These are phyloP conservation scores for Aromia moschata DNA, from an alignment of 2,888 invertebrate species.

Conservation along the genomic window DNA sequence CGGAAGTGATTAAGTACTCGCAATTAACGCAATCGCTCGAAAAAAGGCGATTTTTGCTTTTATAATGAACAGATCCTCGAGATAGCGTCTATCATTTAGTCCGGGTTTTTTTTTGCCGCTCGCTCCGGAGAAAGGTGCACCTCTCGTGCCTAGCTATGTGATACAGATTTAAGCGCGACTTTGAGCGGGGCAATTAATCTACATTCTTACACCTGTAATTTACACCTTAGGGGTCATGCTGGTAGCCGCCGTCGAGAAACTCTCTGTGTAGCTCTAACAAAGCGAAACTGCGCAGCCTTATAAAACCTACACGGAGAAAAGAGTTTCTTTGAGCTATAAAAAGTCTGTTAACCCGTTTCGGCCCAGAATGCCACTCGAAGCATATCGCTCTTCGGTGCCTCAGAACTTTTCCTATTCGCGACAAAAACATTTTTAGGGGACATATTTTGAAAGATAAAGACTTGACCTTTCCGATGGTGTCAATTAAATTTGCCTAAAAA, in stretches of 20 bases:
- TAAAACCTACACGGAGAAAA: no score
- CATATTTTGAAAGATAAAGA: no score
- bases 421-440: no score
- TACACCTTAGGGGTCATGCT: constrained; percentile 52
- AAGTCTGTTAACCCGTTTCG: no score
- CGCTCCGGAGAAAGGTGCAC: constrained; percentile 53
- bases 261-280: background rate
- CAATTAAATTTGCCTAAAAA: no score
- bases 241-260: constrained; percentile 24
- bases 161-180: constrained; percentile 50
- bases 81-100: constrained; percentile 23
- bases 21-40: constrained; percentile 22
- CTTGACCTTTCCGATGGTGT: no score
- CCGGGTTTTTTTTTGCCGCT: constrained; percentile 45
- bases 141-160: constrained; percentile 52
- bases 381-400: no score
- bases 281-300: background rate
- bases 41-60: constrained; percentile 33
- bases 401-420: no score
- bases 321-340: no score
- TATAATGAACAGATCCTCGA: constrained; percentile 35
- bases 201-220: constrained; percentile 57
- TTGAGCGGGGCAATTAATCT: constrained; percentile 49
- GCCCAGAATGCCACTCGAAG: no score
- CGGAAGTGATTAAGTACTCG: constrained; percentile 33